Conservation (phyloP, 2,113 vertebrate species). For the Tachycineta bicolor region DNA sequence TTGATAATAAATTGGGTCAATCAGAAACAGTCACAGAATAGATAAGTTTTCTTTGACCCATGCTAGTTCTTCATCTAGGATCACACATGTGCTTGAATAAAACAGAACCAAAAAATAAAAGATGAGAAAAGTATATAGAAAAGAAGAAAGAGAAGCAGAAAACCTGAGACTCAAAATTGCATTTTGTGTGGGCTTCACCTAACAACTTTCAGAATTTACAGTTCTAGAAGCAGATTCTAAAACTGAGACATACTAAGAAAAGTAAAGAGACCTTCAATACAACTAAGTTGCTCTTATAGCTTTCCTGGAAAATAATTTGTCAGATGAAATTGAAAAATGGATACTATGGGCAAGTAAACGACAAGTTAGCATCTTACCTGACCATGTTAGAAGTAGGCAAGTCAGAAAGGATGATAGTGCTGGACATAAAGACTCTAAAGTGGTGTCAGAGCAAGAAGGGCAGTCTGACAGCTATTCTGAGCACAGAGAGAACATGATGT, state of each 20-base stretch:
- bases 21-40: not conserved
- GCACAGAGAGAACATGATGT: not conserved
- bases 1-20: not conserved
- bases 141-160: not conserved
- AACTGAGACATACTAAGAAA: not conserved
- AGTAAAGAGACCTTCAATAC: not conserved
- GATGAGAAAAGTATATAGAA: not conserved
- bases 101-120: not conserved
- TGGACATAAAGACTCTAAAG: not conserved
- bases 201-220: not conserved
- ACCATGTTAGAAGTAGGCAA: not conserved
- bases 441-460: not conserved
- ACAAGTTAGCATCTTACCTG: conserved; percentile 4
- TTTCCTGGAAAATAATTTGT: not conserved
- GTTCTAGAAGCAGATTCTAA: conserved; percentile 7
- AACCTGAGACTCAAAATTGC: not conserved
- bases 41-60: not conserved
- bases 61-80: not conserved
- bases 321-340: not conserved
- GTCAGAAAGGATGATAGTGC: not conserved
- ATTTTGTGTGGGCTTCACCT: not conserved
- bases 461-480: conserved; percentile 7
- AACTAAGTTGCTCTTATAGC: not conserved
- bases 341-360: not conserved
- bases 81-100: not conserved